Percentiles rank a stretch among this genome's conserved stretches.
Conservation (phyloP, 2,113 vertebrate genomes). For the Coptodon bakossiorum region DNA sequence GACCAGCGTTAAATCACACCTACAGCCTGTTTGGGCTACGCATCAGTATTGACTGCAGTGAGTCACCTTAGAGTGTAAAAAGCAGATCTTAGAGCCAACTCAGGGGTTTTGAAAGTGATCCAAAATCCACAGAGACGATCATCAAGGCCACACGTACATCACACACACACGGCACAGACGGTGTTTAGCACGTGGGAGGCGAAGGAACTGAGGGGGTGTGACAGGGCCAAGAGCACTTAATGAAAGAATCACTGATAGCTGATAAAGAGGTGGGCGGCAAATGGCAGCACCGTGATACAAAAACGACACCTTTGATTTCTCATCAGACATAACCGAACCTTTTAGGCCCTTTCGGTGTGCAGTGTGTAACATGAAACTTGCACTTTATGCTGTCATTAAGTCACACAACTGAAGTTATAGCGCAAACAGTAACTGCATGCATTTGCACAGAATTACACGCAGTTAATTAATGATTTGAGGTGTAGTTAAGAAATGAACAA, state of each 20-base stretch:
- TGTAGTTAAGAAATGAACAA: background rate
- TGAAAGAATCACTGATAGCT: background rate
- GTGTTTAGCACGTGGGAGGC: constrained; percentile 13
- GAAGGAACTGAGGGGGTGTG: constrained; percentile 1
- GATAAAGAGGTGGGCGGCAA: background rate
- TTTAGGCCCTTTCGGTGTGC: background rate
- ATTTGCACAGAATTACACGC: background rate
- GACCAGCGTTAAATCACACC: constrained; percentile 2
- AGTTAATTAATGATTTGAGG: background rate
- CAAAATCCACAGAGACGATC: constrained; percentile 39
- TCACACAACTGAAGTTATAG: background rate
- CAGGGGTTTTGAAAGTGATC: constrained; percentile 37
- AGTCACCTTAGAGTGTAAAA: constrained; percentile 53
- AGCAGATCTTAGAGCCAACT: constrained; percentile 28
- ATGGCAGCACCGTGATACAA: background rate
- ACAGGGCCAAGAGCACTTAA: background rate
- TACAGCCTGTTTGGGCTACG: constrained; percentile 24
- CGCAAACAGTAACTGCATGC: background rate
- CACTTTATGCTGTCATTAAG: background rate
- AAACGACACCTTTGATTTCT: background rate
- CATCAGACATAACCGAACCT: background rate
- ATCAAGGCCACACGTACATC: constrained; percentile 16
- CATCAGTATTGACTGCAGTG: constrained; percentile 50
- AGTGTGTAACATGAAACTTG: background rate
- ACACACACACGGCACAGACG: background rate